phyloP scores from a whole-genome alignment of 2,113 vertebrate genomes.

The Psittacula cyanocephala region DNA sequence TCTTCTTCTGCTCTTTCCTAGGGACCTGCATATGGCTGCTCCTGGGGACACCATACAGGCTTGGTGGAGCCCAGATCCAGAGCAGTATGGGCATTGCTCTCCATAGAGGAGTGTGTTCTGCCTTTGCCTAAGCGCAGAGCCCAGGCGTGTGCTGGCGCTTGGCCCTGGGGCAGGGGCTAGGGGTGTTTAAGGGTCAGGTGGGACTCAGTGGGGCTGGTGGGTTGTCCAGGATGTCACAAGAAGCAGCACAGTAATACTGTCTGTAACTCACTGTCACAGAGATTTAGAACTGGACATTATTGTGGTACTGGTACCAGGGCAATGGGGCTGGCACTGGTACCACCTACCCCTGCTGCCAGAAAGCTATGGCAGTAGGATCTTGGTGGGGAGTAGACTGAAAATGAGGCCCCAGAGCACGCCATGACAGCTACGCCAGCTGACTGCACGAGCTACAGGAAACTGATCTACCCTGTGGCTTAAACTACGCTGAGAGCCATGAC shows the following conservation, averaged over 20 bases:
- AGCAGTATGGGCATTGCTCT: not conserved
- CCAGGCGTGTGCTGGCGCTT: accelerated
- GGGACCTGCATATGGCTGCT: accelerated
- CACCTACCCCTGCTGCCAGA: not conserved
- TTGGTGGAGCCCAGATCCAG: not conserved
- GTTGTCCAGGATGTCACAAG: not conserved
- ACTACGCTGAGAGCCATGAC: not conserved
- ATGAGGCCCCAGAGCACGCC: not conserved
- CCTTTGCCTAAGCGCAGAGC: not conserved
- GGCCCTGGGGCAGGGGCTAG: not conserved
- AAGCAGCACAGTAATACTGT: not conserved
- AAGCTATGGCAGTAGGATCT: not conserved
- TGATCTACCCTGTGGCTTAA: not conserved
- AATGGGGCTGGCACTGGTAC: not conserved
- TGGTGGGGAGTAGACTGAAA: not conserved
- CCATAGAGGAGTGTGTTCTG: not conserved
- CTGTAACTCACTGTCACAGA: not conserved
- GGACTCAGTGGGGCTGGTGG: not conserved
- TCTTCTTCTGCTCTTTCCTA: not conserved
- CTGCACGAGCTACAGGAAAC: not conserved
- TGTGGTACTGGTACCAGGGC: not conserved
- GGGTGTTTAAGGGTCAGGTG: not conserved
- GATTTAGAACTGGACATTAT: not conserved
- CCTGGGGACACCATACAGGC: not conserved
- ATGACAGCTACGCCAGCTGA: not conserved